These are phyloP conservation scores for Agrotis ipsilon DNA, from an alignment of 2,888 invertebrate species.

Conservation along the genomic window DNA sequence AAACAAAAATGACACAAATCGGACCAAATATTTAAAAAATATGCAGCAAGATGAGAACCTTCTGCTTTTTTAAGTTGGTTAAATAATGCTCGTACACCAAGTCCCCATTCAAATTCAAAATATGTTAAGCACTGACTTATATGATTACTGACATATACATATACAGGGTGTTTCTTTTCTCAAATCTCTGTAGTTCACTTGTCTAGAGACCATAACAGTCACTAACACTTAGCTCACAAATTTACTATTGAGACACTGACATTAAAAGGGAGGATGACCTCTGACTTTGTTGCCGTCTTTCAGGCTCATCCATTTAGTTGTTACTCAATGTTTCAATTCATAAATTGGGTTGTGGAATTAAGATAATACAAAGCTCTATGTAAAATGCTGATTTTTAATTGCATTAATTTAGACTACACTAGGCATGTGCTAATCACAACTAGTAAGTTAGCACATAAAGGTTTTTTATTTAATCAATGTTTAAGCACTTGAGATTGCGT, in stretches of 20 bases:
- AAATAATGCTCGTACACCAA: too few relatives aligned
- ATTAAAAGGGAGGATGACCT: neutral
- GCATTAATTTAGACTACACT: neutral
- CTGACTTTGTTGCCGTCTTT: neutral
- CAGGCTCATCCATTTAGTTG: neutral
- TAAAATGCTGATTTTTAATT: neutral
- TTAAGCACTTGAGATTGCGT: neutral
- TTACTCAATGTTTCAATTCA: too few relatives aligned
- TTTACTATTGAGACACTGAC: neutral
- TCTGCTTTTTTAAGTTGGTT: too few relatives aligned
- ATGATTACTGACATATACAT: too few relatives aligned
- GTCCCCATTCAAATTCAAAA: too few relatives aligned
- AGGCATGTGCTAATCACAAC: neutral
- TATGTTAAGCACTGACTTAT: too few relatives aligned
- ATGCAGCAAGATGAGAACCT: too few relatives aligned
- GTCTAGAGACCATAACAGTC: neutral
- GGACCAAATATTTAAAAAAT: too few relatives aligned
- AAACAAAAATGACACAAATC: too few relatives aligned
- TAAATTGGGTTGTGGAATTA: neutral
- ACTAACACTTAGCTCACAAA: neutral
- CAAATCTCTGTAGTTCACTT: neutral
- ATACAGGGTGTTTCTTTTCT: too few relatives aligned
- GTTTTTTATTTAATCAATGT: neutral
- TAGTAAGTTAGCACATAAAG: neutral
- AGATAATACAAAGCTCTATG: neutral